Percentiles rank a stretch among this genome's conserved stretches.
These are phyloP conservation scores for Aromia moschata DNA, from an alignment of 2,888 invertebrate genomes.

Conservation along the genomic window DNA sequence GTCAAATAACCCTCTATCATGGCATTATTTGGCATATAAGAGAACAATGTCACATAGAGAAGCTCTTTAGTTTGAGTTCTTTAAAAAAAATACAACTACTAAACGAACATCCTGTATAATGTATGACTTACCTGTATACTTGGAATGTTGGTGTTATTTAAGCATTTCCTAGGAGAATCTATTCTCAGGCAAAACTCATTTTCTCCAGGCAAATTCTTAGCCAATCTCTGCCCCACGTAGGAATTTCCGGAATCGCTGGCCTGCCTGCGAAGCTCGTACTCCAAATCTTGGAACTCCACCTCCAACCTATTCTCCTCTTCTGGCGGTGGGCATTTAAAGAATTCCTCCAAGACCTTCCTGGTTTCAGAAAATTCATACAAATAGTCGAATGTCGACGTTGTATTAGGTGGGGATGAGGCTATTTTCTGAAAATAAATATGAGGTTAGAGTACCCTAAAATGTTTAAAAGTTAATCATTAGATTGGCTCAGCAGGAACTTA, in stretches of 20 bases:
- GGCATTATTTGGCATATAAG: too few species aligned
- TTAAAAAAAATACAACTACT: background rate
- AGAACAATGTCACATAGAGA: too few species aligned
- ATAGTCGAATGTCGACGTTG: conserved; percentile 81
- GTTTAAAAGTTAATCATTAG: background rate
- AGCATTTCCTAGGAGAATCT: conserved; percentile 70
- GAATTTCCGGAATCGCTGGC: conserved; percentile 72
- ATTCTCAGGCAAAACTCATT: conserved; percentile 60
- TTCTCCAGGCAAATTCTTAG: conserved; percentile 66
- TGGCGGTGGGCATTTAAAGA: conserved; percentile 83
- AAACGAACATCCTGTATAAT: conserved; percentile 17
- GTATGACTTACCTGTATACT: conserved; percentile 65
- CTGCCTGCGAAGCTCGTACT: conserved; percentile 81
- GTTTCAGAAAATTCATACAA: conserved; percentile 93
- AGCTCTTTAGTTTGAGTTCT: background rate
- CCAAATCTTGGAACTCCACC: conserved; percentile 72
- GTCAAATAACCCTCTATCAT: too few species aligned
- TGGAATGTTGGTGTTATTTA: conserved; percentile 68
- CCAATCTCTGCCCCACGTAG: conserved; percentile 79
- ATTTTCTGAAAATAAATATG: conserved; percentile 39
- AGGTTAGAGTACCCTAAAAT: background rate
- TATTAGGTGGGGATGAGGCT: conserved; percentile 41
- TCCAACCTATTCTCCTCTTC: conserved; percentile 69
- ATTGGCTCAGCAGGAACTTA: background rate
- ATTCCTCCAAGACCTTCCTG: conserved; percentile 89